Conservation (phyloP, 2,888 invertebrate genomes). For the Aleiodes testaceus region DNA sequence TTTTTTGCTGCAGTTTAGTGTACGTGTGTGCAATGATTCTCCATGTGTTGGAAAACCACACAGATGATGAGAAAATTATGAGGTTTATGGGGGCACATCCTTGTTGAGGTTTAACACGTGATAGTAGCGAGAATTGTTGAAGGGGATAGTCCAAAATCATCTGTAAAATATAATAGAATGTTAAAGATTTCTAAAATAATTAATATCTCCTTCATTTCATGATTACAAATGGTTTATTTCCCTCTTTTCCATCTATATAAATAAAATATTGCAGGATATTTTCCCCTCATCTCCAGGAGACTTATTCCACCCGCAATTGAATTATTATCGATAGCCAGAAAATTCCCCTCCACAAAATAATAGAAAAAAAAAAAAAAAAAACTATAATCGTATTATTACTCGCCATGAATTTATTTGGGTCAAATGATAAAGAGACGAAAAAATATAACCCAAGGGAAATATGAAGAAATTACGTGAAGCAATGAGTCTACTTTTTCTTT, state of each 20-base stretch:
- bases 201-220: too few relatives aligned
- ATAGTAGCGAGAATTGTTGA: not conserved
- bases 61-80: constrained; percentile 1
- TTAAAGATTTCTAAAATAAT: too few relatives aligned
- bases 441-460: not conserved
- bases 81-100: not conserved
- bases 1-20: not conserved
- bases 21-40: not conserved
- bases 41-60: constrained; percentile 1
- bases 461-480: constrained; percentile 10
- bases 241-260: too few relatives aligned
- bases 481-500: constrained; percentile 7
- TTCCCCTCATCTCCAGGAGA: too few relatives aligned
- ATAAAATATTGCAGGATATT: too few relatives aligned
- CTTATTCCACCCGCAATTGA: too few relatives aligned
- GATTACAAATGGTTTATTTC: too few relatives aligned
- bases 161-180: too few relatives aligned
- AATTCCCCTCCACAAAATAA: too few relatives aligned
- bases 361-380: too few relatives aligned
- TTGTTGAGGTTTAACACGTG: not conserved
- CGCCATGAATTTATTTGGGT: constrained; percentile 16
- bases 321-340: too few relatives aligned
- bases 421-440: not conserved
- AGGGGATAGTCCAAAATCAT: too few relatives aligned
- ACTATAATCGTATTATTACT: constrained; percentile 3